Base-by-base conservation (phyloP, 2,888 invertebrate species). In the Cremastobaeus sp. region DNA sequence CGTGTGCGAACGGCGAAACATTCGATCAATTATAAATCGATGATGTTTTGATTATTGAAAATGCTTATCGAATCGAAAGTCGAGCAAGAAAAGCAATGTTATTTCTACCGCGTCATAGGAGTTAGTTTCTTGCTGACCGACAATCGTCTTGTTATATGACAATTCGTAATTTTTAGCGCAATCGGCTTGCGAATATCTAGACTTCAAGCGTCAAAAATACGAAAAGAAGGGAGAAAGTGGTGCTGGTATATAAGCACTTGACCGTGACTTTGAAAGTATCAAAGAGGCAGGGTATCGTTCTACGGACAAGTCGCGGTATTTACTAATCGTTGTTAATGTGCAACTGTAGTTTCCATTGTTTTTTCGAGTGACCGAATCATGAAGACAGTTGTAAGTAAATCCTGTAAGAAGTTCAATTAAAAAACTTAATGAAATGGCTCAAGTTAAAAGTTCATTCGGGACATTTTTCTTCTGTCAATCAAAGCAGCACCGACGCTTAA, bases 261-360 rank as follows among this genome's bases (percentile, higher is more conserved):
- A 79, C 87, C 86, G 78, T 87, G 87, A 87, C 87, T 86, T 87
- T 87, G 86, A 82, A 82, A 82, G 83, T 81, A 81, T 79, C 80
- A 79, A 76, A 82, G 78, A 79, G 74, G 74, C 75, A 74, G 79
- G 70, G 72, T 74, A 72, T 48, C 69, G 62, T 52, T 64, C 39
- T 32, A 65, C 57, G 70, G 60, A 69, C 35, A 65, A 65, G 75
- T 71, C 65, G 57, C 39, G 59, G 60, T 74, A 69, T 78, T 77
- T 57, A 50, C n/a, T 72, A 48, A 55, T 59, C 21, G 34, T 71
- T 57, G 64, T 74, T 76, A 65, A 76, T 68, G 64, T 71, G 68
- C 32, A 34, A 39, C 54, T 66, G 65, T 34, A n/a, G 39, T 59
- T 28, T 60, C 52, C 50, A 28, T 18, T 41, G 35, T 50, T 17